These are phyloP conservation scores for Rhinoptilus africanus DNA, from an alignment of 2,113 vertebrate species.

Conservation along the genomic window DNA sequence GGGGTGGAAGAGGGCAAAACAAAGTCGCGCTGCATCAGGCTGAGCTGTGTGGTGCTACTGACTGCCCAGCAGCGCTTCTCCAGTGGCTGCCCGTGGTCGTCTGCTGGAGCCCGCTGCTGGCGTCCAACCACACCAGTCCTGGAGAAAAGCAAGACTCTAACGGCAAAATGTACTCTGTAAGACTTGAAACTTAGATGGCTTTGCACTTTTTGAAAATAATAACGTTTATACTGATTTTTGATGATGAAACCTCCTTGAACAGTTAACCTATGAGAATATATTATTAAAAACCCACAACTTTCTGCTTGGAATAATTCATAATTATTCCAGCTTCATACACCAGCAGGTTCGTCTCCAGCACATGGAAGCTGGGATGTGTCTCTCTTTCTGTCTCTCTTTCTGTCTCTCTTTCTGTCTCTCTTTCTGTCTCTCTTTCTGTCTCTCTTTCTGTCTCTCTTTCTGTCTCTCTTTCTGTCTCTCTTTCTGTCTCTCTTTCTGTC, in stretches of 20 bases:
- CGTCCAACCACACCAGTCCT: neutral
- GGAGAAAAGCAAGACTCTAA: neutral
- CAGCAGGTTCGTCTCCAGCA: neutral
- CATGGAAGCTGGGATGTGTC: neutral
- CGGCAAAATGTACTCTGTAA: neutral
- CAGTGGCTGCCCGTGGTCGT: neutral
- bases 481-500: too few species aligned
- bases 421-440: too few species aligned
- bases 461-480: too few species aligned
- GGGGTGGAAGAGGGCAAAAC: rapidly evolving
- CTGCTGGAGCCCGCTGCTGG: neutral
- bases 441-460: too few species aligned
- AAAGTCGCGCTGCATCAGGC: neutral
- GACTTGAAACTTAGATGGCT: neutral
- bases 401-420: too few species aligned
- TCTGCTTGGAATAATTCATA: neutral
- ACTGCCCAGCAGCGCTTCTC: neutral
- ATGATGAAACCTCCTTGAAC: neutral
- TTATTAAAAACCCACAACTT: neutral
- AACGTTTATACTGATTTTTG: neutral
- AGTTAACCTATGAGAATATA: neutral
- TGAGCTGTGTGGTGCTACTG: rapidly evolving
- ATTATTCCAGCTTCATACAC: neutral
- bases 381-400: too few species aligned
- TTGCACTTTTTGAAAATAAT: neutral